Conservation (phyloP, 2,888 invertebrate genomes). For the Drosophila falleni region DNA sequence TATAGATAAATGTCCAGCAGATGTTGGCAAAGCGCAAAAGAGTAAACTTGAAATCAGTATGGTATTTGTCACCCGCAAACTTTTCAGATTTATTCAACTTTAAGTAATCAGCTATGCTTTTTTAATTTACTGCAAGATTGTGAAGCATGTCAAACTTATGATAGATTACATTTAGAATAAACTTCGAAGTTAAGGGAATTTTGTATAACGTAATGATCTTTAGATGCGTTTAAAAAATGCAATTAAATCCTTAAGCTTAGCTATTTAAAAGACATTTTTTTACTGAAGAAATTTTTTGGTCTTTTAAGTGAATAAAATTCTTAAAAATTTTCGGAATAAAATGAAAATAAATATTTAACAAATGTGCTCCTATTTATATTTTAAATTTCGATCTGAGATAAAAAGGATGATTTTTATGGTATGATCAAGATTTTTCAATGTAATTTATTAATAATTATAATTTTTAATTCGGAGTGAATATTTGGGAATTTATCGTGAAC, state of each 20-base stretch:
- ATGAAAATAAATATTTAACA: too few species aligned
- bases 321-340: too few species aligned
- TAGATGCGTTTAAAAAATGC: not conserved
- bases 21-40: slow-evolving; percentile 1
- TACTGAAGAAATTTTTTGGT: too few species aligned
- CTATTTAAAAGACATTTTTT: too few species aligned
- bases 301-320: too few species aligned
- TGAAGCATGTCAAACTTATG: not conserved
- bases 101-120: slow-evolving; percentile 2
- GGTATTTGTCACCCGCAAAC: slow-evolving; percentile 1
- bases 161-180: not conserved
- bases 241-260: not conserved
- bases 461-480: too few species aligned
- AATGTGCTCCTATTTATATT: too few species aligned
- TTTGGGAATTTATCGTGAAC: too few species aligned
- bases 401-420: too few species aligned
- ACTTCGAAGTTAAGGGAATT: not conserved
- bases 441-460: too few species aligned
- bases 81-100: slow-evolving; percentile 8
- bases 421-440: too few species aligned
- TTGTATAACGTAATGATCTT: not conserved
- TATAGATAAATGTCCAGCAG: slow-evolving; percentile 4
- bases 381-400: too few species aligned
- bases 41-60: not conserved
- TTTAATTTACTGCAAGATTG: not conserved